Percentiles rank a stretch among this genome's conserved stretches.
These are phyloP conservation scores for Chrysomela aeneicollis DNA, from an alignment of 2,888 invertebrate species.

Conservation along the genomic window DNA sequence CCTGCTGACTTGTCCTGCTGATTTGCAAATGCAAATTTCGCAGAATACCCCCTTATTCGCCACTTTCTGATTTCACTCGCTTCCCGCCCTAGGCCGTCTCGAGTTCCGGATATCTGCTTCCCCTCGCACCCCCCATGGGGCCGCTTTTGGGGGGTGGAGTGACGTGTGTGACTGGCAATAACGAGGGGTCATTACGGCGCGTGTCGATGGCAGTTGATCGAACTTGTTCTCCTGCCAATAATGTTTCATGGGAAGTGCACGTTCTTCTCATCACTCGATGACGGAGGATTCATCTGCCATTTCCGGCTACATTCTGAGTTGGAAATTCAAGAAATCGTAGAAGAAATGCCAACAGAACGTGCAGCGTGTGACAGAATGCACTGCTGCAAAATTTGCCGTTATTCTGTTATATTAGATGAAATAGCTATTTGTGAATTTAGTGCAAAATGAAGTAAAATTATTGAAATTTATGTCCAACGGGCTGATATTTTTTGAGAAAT, in stretches of 20 bases:
- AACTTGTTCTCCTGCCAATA: neutral
- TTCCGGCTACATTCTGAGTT: no score
- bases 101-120: conserved; percentile 21
- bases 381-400: no score
- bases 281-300: neutral
- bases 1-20: no score
- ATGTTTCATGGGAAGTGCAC: neutral
- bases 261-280: neutral
- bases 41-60: conserved; percentile 29
- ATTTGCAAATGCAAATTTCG: conserved; percentile 41
- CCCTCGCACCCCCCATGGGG: no score
- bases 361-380: no score
- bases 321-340: neutral
- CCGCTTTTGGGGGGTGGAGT: neutral
- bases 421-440: no score
- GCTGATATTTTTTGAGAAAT: no score
- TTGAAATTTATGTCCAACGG: no score
- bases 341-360: no score
- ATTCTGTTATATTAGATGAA: no score
- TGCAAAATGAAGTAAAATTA: no score
- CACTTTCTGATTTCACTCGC: conserved; percentile 40
- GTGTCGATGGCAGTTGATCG: neutral
- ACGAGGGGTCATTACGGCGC: neutral
- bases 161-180: conserved; percentile 2
- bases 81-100: conserved; percentile 34